Evolutionary conservation across 2,797 vertebrate species (phyloP).

Genomic region (Pseudochromis fuscus): DNA sequence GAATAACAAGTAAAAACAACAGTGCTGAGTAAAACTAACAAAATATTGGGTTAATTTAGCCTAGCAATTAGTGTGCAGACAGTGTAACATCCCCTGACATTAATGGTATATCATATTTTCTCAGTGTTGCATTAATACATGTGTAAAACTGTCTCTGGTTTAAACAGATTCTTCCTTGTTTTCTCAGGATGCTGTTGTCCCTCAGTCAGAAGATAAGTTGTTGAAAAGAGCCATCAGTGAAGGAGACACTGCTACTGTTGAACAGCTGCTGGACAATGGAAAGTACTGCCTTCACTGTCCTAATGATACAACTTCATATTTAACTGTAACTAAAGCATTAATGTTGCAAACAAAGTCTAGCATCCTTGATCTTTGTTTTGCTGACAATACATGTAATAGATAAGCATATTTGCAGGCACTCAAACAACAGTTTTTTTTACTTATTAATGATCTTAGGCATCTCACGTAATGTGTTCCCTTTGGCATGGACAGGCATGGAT

Average conservation of each 20-base stretch:
- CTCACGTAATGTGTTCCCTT: background rate
- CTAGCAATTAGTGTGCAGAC: too few relatives aligned
- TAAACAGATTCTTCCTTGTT: background rate
- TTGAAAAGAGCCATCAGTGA: slow-evolving; percentile 89
- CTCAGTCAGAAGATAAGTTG: slow-evolving; percentile 59
- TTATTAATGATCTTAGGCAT: background rate
- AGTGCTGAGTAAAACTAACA: too few relatives aligned
- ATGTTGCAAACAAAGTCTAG: background rate
- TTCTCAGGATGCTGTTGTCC: slow-evolving; percentile 28
- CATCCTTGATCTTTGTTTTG: background rate
- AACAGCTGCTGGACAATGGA: slow-evolving; percentile 90
- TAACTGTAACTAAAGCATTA: background rate
- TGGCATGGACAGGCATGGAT: slow-evolving; percentile 85
- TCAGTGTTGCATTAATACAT: background rate
- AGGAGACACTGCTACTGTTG: slow-evolving; percentile 83
- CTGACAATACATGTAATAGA: background rate
- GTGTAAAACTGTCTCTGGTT: background rate
- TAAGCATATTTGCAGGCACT: too few relatives aligned
- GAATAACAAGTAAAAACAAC: too few relatives aligned
- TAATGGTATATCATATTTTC: too few relatives aligned
- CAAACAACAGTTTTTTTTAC: too few relatives aligned
- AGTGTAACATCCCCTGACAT: too few relatives aligned
- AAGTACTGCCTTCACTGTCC: slow-evolving; percentile 54
- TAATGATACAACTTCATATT: background rate
- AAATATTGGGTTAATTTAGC: too few relatives aligned